Percentiles rank a stretch among this genome's conserved stretches.
phyloP scores from a whole-genome alignment of 2,797 vertebrate species.

The Parauchenoglanis ngamensis region DNA sequence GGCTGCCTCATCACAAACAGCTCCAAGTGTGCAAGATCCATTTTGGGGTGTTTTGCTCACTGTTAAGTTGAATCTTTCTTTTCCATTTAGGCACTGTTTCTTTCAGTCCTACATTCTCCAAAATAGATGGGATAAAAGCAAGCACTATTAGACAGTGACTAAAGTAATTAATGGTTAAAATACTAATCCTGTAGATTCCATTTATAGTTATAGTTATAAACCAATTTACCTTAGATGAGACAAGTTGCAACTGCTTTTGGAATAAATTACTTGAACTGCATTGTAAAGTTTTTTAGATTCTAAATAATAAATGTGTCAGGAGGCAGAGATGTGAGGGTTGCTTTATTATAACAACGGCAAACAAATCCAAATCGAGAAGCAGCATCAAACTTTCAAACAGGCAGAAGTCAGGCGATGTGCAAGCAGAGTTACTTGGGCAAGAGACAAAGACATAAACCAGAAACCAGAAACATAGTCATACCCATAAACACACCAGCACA shows the following conservation, averaged over 20 bases:
- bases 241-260: background rate
- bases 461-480: background rate
- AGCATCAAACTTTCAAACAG: background rate
- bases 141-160: background rate
- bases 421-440: background rate
- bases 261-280: background rate
- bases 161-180: background rate
- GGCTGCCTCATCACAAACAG: background rate
- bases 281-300: background rate
- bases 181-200: background rate
- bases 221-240: background rate
- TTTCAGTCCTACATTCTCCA: background rate
- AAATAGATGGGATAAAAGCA: background rate
- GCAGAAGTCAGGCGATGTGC: background rate
- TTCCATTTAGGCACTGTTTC: background rate
- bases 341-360: slow-evolving; percentile 1
- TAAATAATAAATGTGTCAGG: background rate
- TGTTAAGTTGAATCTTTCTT: background rate
- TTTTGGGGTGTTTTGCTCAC: background rate
- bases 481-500: background rate
- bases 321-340: background rate
- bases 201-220: background rate
- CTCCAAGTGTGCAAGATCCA: background rate
- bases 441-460: slow-evolving; percentile 16
- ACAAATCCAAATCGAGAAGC: background rate